These are phyloP conservation scores for Apeira syringaria DNA, from an alignment of 2,888 invertebrate species.

Conservation along the genomic window DNA sequence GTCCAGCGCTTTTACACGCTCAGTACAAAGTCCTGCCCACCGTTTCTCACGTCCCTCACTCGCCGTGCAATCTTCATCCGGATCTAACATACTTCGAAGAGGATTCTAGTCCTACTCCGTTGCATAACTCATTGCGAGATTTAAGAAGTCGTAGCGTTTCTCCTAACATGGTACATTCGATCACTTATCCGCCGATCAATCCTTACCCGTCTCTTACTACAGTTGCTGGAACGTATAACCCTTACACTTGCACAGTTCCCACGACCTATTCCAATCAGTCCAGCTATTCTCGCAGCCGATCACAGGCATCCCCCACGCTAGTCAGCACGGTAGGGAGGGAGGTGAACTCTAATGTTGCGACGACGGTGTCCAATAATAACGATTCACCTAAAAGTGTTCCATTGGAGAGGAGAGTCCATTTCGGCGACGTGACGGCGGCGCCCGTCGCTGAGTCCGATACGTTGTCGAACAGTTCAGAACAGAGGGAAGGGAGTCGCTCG, in stretches of 20 bases:
- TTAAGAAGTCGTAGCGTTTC: conserved; percentile 57
- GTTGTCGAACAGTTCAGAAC: conserved; percentile 65
- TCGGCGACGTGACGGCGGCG: conserved; percentile 74
- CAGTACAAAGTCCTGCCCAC: conserved; percentile 72
- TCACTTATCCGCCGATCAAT: conserved; percentile 73
- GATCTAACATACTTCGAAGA: conserved; percentile 58
- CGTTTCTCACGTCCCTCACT: conserved; percentile 75
- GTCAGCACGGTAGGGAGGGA: conserved; percentile 61
- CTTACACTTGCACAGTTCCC: conserved; percentile 69
- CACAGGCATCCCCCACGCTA: conserved; percentile 51
- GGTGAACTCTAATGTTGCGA: conserved; percentile 66
- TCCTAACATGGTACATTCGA: conserved; percentile 68
- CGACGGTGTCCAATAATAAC: conserved; percentile 49
- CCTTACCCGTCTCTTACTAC: conserved; percentile 76
- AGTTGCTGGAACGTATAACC: conserved; percentile 76
- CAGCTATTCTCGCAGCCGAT: conserved; percentile 44
- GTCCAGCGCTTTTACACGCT: conserved; percentile 71
- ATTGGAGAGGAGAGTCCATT: conserved; percentile 78
- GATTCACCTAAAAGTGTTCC: conserved; percentile 66
- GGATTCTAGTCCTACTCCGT: conserved; percentile 41
- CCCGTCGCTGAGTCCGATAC: conserved; percentile 62
- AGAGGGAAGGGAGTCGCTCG: conserved; percentile 63
- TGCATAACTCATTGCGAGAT: conserved; percentile 63
- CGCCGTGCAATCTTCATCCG: conserved; percentile 74
- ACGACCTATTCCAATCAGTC: conserved; percentile 54